Evolutionary conservation across 1,140 invertebrate genomes (phyloP), one percentile per base, ranked within the genome.

Genomic region (Drosophila quadrilineata): DNA sequence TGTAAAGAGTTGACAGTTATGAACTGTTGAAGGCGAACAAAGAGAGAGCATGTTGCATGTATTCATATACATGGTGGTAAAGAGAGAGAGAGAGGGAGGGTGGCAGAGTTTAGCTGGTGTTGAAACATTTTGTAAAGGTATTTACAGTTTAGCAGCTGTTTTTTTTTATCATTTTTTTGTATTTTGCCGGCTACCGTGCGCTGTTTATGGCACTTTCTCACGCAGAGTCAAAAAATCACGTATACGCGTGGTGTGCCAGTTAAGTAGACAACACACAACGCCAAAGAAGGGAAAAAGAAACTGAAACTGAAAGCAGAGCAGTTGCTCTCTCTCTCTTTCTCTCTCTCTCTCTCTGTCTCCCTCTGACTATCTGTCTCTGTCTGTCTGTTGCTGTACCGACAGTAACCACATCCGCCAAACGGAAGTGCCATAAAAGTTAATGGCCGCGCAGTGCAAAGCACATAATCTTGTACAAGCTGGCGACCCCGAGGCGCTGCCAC

Each of bases 371-470:
- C 16, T 28, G 33, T 6, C 6, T 19, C 31, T 38, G 16, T n/a
- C 17, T 26, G 21, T n/a, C 21, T 29, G 36, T 29, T 24, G 29
- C 29, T 12, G 17, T 16, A 14, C 10, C 40, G 3, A 3, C n/a
- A 5, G 38, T 70, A 72, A 41, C 75, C 62, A 87, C 82, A 87
- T 86, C 82, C 82, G 75, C 45, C 58, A 67, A 82, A 74, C 82
- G 82, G 82, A 87, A 86, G 82, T 87, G 82, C 82, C 82, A 87
- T 87, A 87, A 86, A 86, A 86, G 70, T 86, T 86, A 86, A 87
- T 87, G 75, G 70, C 73, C 57, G 70, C 82, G 50, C 70, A 85
- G 56, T 60, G 77, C 65, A 71, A 85, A 82, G 76, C 76, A 84
- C 70, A 84, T 85, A 84, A 84, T 84, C 77, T 84, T 76, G 79